phyloP scores from a whole-genome alignment of 30 jellyfish, hydroid and myxozoan species.

The Aurelia sp. region DNA sequence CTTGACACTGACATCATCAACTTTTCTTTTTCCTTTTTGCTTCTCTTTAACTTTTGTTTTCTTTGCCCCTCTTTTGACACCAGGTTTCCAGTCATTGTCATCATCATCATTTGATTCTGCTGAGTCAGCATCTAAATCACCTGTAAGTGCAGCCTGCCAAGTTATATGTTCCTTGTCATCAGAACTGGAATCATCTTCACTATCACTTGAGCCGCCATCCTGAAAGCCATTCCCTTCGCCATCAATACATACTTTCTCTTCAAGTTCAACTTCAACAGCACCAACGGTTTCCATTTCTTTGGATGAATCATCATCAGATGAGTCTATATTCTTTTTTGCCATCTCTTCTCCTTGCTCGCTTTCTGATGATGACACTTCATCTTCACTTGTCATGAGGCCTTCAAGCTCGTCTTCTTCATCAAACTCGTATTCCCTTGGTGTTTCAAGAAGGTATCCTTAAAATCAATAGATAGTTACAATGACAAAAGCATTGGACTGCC shows the following conservation, averaged over 20 bases:
- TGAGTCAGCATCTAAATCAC: slow-evolving; percentile 54
- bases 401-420: slow-evolving; percentile 75
- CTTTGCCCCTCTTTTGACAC: background rate
- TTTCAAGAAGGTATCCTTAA: slow-evolving; percentile 71
- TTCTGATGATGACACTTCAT: slow-evolving; percentile 14
- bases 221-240: background rate
- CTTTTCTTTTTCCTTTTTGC: background rate
- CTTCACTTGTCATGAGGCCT: slow-evolving; percentile 48
- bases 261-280: slow-evolving; percentile 24
- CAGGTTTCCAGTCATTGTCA: slow-evolving; percentile 65
- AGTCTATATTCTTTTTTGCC: slow-evolving; percentile 3
- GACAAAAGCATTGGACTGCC: too few relatives aligned
- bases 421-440: slow-evolving; percentile 78
- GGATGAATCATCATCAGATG: slow-evolving; percentile 1
- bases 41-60: background rate
- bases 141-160: slow-evolving; percentile 52
- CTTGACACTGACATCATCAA: background rate
- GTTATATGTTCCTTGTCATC: slow-evolving; percentile 33
- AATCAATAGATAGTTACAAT: too few relatives aligned
- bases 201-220: slow-evolving; percentile 22
- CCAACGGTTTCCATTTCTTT: slow-evolving; percentile 17
- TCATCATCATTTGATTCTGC: background rate
- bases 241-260: slow-evolving; percentile 16
- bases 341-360: slow-evolving; percentile 30
- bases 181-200: background rate